These are phyloP conservation scores for Cataglyphis albicans DNA, from an alignment of 2,888 invertebrate genomes.

Conservation along the genomic window DNA sequence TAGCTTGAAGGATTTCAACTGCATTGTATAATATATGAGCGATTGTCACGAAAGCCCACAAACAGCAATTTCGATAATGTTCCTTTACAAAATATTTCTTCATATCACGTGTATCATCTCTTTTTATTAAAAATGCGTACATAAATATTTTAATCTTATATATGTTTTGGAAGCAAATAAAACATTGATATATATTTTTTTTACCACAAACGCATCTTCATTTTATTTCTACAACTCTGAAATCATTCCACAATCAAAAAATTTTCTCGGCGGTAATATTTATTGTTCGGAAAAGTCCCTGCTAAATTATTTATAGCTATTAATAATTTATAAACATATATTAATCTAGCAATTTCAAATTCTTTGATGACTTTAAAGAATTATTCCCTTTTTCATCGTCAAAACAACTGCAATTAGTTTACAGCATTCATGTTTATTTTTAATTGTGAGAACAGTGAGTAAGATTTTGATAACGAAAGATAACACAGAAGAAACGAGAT, in stretches of 20 bases:
- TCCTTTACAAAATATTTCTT: not conserved
- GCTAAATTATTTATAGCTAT: not conserved
- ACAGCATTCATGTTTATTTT: not conserved
- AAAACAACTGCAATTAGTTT: not conserved
- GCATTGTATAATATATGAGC: not conserved
- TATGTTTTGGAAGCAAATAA: not conserved
- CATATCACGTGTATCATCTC: not conserved
- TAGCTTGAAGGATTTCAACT: not conserved
- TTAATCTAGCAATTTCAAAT: constrained; percentile 6
- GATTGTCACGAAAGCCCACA: not conserved
- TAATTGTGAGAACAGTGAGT: not conserved
- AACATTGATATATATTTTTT: not conserved
- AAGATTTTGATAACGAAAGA: constrained; percentile 21
- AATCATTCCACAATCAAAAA: not conserved
- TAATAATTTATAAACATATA: not conserved
- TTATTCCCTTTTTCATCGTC: not conserved
- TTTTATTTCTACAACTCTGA: not conserved
- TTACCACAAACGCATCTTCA: not conserved
- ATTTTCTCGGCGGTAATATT: not conserved
- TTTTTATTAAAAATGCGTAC: not conserved
- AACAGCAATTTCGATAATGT: not conserved
- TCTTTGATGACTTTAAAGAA: not conserved
- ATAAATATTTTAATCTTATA: not conserved
- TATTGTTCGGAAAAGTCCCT: not conserved
- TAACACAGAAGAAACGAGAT: not conserved